Percentiles rank a stretch among this genome's conserved stretches.
phyloP scores from a whole-genome alignment of 2,888 invertebrate species.

The Phania funesta region DNA sequence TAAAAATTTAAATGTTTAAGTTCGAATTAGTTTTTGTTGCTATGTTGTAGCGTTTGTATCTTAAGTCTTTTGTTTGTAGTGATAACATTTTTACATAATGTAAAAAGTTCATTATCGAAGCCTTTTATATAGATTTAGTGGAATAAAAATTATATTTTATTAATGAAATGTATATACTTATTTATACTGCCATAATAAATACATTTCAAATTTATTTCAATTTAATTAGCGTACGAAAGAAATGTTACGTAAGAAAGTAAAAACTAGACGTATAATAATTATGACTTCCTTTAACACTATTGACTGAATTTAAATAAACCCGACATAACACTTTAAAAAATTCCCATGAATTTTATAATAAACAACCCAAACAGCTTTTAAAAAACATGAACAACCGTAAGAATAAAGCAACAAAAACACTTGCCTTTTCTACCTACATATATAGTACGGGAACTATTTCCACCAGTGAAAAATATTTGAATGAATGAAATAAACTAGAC shows the following conservation, averaged over 20 bases:
- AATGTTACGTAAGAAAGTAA: slow-evolving; percentile 31
- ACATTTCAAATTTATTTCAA: neutral
- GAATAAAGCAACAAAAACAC: slow-evolving; percentile 44
- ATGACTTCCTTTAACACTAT: slow-evolving; percentile 9
- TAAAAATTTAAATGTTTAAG: no score
- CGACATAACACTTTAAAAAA: neutral
- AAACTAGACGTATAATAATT: neutral
- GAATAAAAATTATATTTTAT: no score
- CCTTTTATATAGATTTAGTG: no score
- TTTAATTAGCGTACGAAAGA: neutral
- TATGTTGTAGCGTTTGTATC: no score
- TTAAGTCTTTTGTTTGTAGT: no score
- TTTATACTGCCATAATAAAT: no score
- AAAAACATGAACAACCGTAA: neutral
- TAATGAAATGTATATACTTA: no score
- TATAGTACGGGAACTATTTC: slow-evolving; percentile 55
- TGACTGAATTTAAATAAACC: slow-evolving; percentile 1
- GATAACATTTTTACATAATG: no score
- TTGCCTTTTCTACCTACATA: slow-evolving; percentile 66
- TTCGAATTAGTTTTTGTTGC: no score
- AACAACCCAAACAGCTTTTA: neutral
- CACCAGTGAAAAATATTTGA: neutral
- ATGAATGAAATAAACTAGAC: slow-evolving; percentile 55
- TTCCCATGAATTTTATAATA: slow-evolving; percentile 52
- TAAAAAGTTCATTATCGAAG: no score